phyloP scores from a whole-genome alignment of 2,113 vertebrate species.

The Brienomyrus longianalis region DNA sequence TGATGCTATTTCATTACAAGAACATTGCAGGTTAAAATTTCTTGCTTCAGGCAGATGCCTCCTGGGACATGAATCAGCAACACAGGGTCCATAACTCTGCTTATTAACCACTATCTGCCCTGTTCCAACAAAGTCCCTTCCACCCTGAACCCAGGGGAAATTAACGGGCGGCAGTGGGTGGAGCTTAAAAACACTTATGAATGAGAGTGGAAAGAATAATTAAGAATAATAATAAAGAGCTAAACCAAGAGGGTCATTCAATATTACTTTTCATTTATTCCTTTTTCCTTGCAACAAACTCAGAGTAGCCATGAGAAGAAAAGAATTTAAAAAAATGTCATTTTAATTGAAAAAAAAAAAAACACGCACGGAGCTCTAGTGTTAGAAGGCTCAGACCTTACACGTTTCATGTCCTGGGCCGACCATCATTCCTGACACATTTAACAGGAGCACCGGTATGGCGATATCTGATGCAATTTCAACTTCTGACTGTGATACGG shows the following conservation, averaged over 20 bases:
- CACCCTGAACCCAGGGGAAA: background rate
- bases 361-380: constrained; percentile 40
- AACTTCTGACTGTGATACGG: background rate
- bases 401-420: background rate
- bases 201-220: background rate
- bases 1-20: background rate
- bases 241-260: constrained; percentile 18
- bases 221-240: background rate
- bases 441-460: too few species aligned
- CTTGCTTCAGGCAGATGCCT: constrained; percentile 3
- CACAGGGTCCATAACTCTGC: background rate
- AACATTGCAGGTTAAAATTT: background rate
- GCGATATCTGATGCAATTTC: background rate
- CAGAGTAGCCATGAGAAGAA: constrained; percentile 29
- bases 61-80: constrained; percentile 4
- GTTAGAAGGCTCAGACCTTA: constrained; percentile 34
- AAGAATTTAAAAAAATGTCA: constrained; percentile 35
- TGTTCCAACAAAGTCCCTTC: constrained; percentile 2
- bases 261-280: constrained; percentile 40
- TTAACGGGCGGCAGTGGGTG: background rate
- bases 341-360: constrained; percentile 41
- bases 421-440: background rate
- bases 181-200: background rate
- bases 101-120: constrained; percentile 2
- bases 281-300: constrained; percentile 41